Percentiles rank a stretch among this genome's conserved stretches.
Conservation (phyloP, 2,888 invertebrate genomes). For the Resseliella maxima region DNA sequence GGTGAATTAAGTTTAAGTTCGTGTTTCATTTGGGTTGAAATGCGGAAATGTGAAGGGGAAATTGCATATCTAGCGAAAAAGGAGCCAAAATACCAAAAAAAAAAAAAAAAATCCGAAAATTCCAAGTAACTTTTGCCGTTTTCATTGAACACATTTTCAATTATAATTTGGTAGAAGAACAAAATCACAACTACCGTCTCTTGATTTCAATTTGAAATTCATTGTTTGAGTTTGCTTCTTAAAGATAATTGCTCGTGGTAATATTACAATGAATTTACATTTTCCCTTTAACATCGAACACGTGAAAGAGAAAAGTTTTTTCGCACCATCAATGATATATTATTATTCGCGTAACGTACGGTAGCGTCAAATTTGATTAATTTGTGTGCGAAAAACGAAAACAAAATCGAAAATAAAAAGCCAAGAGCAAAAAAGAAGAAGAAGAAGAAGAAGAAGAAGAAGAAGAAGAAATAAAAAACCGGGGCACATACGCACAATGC, state of each 20-base stretch:
- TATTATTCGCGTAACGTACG: conserved; percentile 11
- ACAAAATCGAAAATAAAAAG: background rate
- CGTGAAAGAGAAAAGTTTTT: background rate
- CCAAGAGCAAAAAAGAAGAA: too few relatives aligned
- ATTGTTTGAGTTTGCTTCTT: background rate
- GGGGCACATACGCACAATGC: background rate
- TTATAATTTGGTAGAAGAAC: background rate
- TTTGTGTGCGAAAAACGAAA: background rate
- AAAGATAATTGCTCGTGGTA: background rate
- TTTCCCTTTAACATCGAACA: conserved; percentile 26
- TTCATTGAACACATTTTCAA: background rate
- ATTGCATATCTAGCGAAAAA: background rate
- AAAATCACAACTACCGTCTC: conserved; percentile 13
- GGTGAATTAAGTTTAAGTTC: background rate
- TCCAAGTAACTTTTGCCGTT: too few relatives aligned
- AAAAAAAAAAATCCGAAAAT: background rate
- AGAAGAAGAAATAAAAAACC: too few relatives aligned
- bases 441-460: too few relatives aligned
- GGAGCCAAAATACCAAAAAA: background rate
- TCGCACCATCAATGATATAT: background rate
- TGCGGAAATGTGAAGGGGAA: background rate
- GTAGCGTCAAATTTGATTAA: conserved; percentile 1
- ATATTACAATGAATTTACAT: background rate
- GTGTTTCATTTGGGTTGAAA: background rate
- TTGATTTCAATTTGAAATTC: background rate